These are phyloP conservation scores for Monomorium pharaonis DNA, from an alignment of 1,140 invertebrate genomes.

Conservation along the genomic window DNA sequence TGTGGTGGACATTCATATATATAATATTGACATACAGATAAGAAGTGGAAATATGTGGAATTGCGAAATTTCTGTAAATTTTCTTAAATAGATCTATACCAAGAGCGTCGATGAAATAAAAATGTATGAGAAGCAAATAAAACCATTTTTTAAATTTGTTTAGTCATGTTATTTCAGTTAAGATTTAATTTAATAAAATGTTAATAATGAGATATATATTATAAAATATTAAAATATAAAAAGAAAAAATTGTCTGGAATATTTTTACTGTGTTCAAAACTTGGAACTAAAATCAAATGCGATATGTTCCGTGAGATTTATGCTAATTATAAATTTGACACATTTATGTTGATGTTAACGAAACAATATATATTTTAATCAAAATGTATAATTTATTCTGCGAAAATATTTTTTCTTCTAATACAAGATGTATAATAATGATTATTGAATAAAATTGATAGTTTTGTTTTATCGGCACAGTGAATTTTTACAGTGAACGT, in stretches of 20 bases:
- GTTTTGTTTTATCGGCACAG: background rate
- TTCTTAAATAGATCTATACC: slow-evolving; percentile 47
- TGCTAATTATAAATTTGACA: slow-evolving; percentile 86
- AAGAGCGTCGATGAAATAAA: slow-evolving; percentile 15
- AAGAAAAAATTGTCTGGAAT: slow-evolving; percentile 96
- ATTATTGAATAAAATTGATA: too few species aligned
- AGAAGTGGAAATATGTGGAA: slow-evolving; percentile 21
- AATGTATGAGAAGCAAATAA: slow-evolving; percentile 48
- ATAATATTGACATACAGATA: slow-evolving; percentile 23
- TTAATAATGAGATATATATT: background rate
- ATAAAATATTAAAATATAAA: background rate
- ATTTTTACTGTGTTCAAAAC: slow-evolving; percentile 97
- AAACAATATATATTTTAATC: background rate
- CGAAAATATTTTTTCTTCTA: background rate
- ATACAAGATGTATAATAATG: too few species aligned
- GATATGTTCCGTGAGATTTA: slow-evolving; percentile 94
- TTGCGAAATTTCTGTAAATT: slow-evolving; percentile 64
- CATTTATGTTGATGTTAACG: background rate
- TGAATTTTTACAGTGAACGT: background rate
- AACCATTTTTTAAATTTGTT: slow-evolving; percentile 40
- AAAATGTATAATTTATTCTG: background rate
- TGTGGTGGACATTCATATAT: background rate
- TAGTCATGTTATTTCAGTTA: background rate
- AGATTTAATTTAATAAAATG: background rate
- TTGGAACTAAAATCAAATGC: slow-evolving; percentile 94